Evolutionary conservation across 2,888 invertebrate genomes (phyloP).

Genomic region (Xanthostigma xanthostigma): DNA sequence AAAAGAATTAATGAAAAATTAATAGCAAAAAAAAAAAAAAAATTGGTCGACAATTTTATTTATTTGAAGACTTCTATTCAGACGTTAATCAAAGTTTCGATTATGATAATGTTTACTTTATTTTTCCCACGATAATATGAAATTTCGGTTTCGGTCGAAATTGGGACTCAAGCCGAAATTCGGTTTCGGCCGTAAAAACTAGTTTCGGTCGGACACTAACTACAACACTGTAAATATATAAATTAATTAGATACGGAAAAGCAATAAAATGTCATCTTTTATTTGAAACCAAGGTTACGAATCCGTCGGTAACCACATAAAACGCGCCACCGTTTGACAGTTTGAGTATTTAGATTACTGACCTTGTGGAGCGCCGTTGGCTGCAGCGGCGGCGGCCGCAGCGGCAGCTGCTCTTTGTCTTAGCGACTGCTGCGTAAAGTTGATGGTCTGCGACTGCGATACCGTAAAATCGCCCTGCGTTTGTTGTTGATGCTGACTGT

Average conservation of each 20-base stretch:
- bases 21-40: no score
- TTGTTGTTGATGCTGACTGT: conserved; percentile 14
- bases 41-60: no score
- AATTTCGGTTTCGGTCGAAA: no score
- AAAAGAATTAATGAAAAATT: no score
- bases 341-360: no score
- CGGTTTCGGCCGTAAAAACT: no score
- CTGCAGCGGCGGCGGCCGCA: conserved; percentile 19
- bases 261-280: neutral
- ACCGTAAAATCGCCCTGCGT: conserved; percentile 51
- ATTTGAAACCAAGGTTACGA: neutral
- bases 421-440: conserved; percentile 61
- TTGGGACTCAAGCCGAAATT: no score
- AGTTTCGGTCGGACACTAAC: no score
- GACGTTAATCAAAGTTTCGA: no score
- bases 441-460: conserved; percentile 74
- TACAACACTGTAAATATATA: neutral
- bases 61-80: no score
- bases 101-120: no score
- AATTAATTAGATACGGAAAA: neutral
- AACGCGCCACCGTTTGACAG: neutral
- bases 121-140: no score
- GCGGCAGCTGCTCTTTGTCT: conserved; percentile 34
- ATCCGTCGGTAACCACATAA: neutral
- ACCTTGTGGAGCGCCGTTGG: neutral